These are phyloP conservation scores for Eupithecia tripunctaria DNA, from an alignment of 2,888 invertebrate species.

Conservation along the genomic window DNA sequence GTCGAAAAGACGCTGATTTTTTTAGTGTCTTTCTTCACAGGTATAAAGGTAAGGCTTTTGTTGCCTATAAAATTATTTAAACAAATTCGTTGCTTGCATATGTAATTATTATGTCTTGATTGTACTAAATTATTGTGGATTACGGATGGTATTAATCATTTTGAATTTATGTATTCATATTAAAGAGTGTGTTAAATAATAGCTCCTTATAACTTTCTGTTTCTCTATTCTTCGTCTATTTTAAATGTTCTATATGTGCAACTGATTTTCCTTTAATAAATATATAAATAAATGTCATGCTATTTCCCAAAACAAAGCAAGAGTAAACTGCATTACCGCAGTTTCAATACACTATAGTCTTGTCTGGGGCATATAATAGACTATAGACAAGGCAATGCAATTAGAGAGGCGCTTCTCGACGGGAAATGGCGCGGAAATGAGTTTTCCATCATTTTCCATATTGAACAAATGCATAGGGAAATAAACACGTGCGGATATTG, in stretches of 20 bases:
- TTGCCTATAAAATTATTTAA: constrained; percentile 19
- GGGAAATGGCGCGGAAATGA: constrained; percentile 80
- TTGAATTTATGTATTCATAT: neutral
- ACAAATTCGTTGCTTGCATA: constrained; percentile 23
- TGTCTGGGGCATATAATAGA: constrained; percentile 41
- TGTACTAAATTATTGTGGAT: neutral
- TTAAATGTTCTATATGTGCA: too few relatives aligned
- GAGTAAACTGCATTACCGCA: constrained; percentile 1
- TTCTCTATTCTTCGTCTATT: too few relatives aligned
- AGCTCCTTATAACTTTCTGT: too few relatives aligned
- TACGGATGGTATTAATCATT: constrained; percentile 6
- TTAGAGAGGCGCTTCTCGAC: constrained; percentile 42
- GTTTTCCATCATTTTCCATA: constrained; percentile 78
- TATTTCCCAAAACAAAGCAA: neutral
- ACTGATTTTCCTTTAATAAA: too few relatives aligned
- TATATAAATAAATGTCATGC: too few relatives aligned
- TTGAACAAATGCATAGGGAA: constrained; percentile 78
- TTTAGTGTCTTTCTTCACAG: constrained; percentile 53
- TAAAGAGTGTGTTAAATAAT: neutral
- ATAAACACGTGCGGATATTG: constrained; percentile 80
- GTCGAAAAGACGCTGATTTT: constrained; percentile 75
- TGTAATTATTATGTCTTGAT: constrained; percentile 5
- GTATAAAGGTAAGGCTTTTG: constrained; percentile 48
- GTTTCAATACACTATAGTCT: constrained; percentile 19
- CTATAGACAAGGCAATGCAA: constrained; percentile 42